Evolutionary conservation across 2,113 vertebrate genomes (phyloP), one percentile per base, ranked within the genome.

Genomic region (Xiphias gladius): DNA sequence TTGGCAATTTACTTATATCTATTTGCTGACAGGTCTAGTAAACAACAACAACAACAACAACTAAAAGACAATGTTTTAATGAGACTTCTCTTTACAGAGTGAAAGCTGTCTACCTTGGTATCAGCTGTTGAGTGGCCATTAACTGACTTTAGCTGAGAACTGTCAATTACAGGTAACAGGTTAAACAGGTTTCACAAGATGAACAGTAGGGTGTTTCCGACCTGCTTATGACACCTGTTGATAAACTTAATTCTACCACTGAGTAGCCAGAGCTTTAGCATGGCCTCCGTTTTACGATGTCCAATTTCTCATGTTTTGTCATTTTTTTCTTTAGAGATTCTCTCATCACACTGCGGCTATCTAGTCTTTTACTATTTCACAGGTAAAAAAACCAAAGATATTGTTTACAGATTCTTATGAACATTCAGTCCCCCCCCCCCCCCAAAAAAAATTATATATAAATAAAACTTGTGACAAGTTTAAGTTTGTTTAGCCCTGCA

Each of bases 401-500:
- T 52, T 24, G 22, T 48, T 41, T 39, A 16, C 11, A 32, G 17
- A 57, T 67, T 62, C 37, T 30, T 48, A n/a, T 24, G 1, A 79
- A 66, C 19, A 28, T 20, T 72, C 26, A 32, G 9, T 19, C 2
- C 20, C 0, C 68, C n/a, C n/a, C n/a, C n/a, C n/a, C n/a, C n/a
- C n/a, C n/a, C n/a, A n/a, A 79, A 82, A 35, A 43, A 26, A 76
- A 46, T n/a, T n/a, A 35, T 35, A 35, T 5, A 35, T 35, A 39
- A 28, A 78, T 17, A 12, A 70, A 64, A 52, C 26, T 55, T 48
- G 66, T 14, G 55, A 37, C 50, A 79, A 70, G 76, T 81, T 82
- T 83, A n/a, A 83, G 62, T 80, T 82, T 86, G 70, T 85, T 93
- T 84, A 64, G 50, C 66, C 73, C 76, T 82, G 61, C 70, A 58